Percentiles rank a stretch among this genome's conserved stretches.
These are phyloP conservation scores for Linnaemya tessellans DNA, from an alignment of 2,888 invertebrate genomes.

Conservation along the genomic window DNA sequence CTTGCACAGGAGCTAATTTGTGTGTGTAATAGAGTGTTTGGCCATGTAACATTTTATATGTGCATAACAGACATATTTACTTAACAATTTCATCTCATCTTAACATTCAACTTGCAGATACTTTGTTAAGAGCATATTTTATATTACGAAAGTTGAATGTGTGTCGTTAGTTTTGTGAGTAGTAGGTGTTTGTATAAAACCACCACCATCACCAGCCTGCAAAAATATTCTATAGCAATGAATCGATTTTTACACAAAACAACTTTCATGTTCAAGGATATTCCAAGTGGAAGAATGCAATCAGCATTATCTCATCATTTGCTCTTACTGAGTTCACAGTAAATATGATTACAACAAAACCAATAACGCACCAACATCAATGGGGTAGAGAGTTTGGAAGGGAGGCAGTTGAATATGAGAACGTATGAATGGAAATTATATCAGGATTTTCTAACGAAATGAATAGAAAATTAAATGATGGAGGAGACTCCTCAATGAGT, in stretches of 20 bases:
- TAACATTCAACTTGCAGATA: slow-evolving; percentile 1
- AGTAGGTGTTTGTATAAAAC: slow-evolving; percentile 25
- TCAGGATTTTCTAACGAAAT: slow-evolving; percentile 13
- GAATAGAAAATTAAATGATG: neutral
- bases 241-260: slow-evolving; percentile 74
- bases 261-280: slow-evolving; percentile 75
- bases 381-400: neutral
- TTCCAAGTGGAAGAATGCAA: slow-evolving; percentile 72
- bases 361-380: neutral
- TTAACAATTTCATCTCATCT: slow-evolving; percentile 23
- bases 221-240: slow-evolving; percentile 64
- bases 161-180: neutral
- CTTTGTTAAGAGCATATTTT: slow-evolving; percentile 19
- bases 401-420: slow-evolving; percentile 3
- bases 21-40: neutral
- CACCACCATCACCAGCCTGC: slow-evolving; percentile 20
- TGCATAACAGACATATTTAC: neutral
- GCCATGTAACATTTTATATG: neutral
- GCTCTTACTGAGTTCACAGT: slow-evolving; percentile 57
- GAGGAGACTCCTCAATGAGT: slow-evolving; percentile 1
- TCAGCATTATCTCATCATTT: slow-evolving; percentile 69
- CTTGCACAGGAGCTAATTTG: neutral
- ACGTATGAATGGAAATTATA: slow-evolving; percentile 14
- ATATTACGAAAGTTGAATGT: neutral
- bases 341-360: slow-evolving; percentile 37